Base-by-base conservation (phyloP, 1,140 invertebrate species). In the Cotesia typhae region DNA sequence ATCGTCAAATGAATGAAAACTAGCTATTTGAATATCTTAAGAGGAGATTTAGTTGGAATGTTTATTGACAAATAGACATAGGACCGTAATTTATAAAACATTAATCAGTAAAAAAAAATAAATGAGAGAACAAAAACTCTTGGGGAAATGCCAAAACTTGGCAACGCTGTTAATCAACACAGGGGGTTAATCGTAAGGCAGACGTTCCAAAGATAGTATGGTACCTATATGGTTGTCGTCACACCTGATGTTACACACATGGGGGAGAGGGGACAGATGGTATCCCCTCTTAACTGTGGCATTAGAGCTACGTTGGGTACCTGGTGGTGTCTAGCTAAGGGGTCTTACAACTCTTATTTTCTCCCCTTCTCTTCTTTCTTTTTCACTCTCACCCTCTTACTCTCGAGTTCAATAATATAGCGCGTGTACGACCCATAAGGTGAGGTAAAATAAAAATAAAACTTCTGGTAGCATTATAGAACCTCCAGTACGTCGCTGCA, bases 171-270 rank as follows among this genome's bases (percentile, higher is more conserved):
- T 53, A 41, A 59, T 59, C 52, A 52, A 66, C 47, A 57, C 7
- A 59, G 63, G 61, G 67, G 67, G 53, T 68, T 59, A 68, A 59
- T 60, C 5, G 70, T 47, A 72, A 78, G 79, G 82, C 71, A 77
- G 78, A 81, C 78, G 76, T 73, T 78, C 65, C 79, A 80, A 80
- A 70, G 41, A 69, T 70, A 53, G 67, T 75, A 72, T 74, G 77
- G 5, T 47, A 47, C 41, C 41, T 47, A 47, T 47, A 47, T 7
- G 10, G 5, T 9, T 78, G 74, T 82, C 81, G 85, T 86, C 85
- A 87, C 84, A 86, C 84, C 84, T 87, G 85, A 87, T 85, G 85
- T 87, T 84, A 86, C 84, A 79, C 65, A 81, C 82, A 82, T 84
- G 82, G 84, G 82, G 84, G 74, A 79, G 80, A 84, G 84, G 74